A percentile compares a stretch with the other conserved stretches of the same genome.
Conservation (phyloP, 2,888 invertebrate genomes). For the Luffia ferchaultella region DNA sequence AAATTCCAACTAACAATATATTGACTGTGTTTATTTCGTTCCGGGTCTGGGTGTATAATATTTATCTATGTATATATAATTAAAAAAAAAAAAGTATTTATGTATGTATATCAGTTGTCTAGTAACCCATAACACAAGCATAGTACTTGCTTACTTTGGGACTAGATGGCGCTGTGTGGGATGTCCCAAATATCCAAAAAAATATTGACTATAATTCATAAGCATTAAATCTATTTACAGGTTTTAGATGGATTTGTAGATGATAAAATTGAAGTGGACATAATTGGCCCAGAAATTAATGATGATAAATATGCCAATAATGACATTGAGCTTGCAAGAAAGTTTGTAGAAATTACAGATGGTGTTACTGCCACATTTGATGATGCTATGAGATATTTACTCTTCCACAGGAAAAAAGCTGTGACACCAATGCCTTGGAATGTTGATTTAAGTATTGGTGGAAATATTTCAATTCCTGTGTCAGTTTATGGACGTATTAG, state of each 20-base stretch:
- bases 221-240: too few relatives aligned
- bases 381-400: slow-evolving; percentile 67
- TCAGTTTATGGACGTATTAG: slow-evolving; percentile 61
- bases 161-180: too few relatives aligned
- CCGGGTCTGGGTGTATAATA: too few relatives aligned
- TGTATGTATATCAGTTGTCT: too few relatives aligned
- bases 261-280: slow-evolving; percentile 65
- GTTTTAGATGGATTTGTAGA: slow-evolving; percentile 63
- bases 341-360: slow-evolving; percentile 47
- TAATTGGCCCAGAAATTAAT: slow-evolving; percentile 64
- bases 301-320: slow-evolving; percentile 34
- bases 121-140: too few relatives aligned
- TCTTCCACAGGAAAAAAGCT: slow-evolving; percentile 59
- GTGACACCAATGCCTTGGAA: slow-evolving; percentile 70
- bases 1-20: too few relatives aligned
- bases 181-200: too few relatives aligned
- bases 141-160: too few relatives aligned
- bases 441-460: slow-evolving; percentile 67
- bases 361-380: slow-evolving; percentile 61
- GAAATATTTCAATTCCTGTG: slow-evolving; percentile 68
- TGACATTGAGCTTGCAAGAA: slow-evolving; percentile 32
- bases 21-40: too few relatives aligned
- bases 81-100: too few relatives aligned
- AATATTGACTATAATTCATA: too few relatives aligned
- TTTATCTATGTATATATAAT: too few relatives aligned